Conservation (phyloP, 2,888 invertebrate species). For the Dynastes maya region DNA sequence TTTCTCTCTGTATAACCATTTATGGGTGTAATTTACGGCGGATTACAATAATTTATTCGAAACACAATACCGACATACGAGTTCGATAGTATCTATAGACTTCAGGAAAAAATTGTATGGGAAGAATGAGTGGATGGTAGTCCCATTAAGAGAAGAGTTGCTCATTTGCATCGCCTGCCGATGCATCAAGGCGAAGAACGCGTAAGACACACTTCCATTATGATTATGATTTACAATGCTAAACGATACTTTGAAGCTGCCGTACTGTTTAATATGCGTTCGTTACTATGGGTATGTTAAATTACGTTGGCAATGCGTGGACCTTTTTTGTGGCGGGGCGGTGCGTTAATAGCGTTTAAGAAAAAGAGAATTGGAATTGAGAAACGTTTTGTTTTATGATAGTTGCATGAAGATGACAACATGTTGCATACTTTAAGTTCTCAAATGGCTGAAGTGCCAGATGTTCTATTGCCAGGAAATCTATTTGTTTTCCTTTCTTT, state of each 20-base stretch:
- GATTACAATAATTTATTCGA: conserved; percentile 32
- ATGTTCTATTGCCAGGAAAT: no score
- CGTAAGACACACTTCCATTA: conserved; percentile 19
- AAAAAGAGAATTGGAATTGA: no score
- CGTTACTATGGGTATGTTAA: no score
- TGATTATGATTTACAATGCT: conserved; percentile 31
- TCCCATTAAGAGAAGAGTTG: conserved; percentile 13
- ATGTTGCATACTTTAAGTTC: no score
- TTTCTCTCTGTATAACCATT: not conserved
- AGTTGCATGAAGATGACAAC: no score
- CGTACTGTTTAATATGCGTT: not conserved
- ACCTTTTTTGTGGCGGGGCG: no score
- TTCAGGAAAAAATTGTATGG: conserved; percentile 1
- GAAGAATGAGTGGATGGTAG: conserved; percentile 14
- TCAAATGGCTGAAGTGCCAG: no score
- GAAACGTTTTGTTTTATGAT: no score
- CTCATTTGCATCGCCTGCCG: conserved; percentile 38
- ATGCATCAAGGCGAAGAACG: conserved; percentile 29
- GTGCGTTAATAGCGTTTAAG: no score
- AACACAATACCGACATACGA: conserved; percentile 10
- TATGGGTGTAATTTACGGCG: conserved; percentile 10
- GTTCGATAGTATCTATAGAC: conserved; percentile 14
- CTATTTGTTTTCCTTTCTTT: no score
- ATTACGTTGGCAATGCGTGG: no score
- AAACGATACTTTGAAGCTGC: conserved; percentile 16